These are phyloP conservation scores for Genyomyrus donnyi DNA, from an alignment of 2,113 vertebrate genomes.

Conservation along the genomic window DNA sequence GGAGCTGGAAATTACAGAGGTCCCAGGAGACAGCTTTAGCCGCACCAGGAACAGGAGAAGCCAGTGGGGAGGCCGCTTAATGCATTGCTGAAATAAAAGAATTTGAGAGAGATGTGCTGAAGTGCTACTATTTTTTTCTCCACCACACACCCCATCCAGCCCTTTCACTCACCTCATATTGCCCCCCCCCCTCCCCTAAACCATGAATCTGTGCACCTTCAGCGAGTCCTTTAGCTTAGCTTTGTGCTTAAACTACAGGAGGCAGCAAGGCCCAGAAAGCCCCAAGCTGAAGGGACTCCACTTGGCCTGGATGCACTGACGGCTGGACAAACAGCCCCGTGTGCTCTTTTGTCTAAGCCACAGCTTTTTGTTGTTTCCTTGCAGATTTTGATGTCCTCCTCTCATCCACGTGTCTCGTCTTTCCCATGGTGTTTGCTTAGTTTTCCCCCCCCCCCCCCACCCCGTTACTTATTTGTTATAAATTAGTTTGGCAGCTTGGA, in stretches of 20 bases:
- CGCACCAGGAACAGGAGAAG: constrained; percentile 99
- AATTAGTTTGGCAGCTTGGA: neutral
- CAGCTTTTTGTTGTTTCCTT: constrained; percentile 72
- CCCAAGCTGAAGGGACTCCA: constrained; percentile 73
- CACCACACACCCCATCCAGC: neutral
- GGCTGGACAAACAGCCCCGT: constrained; percentile 67
- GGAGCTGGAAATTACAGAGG: constrained; percentile 99
- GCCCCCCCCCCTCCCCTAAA: neutral
- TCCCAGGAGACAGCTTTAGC: constrained; percentile 97
- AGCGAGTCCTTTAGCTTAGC: constrained; percentile 84
- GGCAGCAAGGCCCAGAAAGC: constrained; percentile 42
- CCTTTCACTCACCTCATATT: neutral
- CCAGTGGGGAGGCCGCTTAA: constrained; percentile 98
- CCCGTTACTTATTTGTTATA: neutral
- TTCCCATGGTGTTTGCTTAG: constrained; percentile 60
- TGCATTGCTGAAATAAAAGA: constrained; percentile 99
- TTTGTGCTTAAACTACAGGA: constrained; percentile 67
- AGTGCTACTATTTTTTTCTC: constrained; percentile 62
- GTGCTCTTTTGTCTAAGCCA: constrained; percentile 63
- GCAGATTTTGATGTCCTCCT: constrained; percentile 65
- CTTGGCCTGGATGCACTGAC: constrained; percentile 78
- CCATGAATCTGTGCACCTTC: neutral
- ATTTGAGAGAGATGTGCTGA: constrained; percentile 97
- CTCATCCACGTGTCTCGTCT: constrained; percentile 63
- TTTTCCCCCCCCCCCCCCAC: constrained; percentile 21